These are phyloP conservation scores for Scaptomyza montana DNA, from an alignment of 1,140 invertebrate species.

Conservation along the genomic window DNA sequence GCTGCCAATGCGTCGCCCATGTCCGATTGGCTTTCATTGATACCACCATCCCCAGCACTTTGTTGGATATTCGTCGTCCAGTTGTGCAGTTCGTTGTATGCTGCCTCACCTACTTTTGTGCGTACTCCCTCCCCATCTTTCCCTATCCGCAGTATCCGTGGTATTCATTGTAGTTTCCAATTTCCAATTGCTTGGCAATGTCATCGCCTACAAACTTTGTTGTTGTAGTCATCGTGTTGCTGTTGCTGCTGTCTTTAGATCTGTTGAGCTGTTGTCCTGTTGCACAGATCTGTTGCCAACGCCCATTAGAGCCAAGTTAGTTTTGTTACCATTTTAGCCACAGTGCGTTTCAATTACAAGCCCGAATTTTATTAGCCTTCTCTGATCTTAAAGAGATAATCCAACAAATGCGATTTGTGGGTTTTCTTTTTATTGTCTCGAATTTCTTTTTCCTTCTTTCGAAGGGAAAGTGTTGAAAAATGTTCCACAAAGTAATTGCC, in stretches of 20 bases:
- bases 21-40: slow-evolving; percentile 75
- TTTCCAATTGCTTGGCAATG: slow-evolving; percentile 61
- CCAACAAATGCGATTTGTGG: neutral
- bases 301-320: slow-evolving; percentile 42
- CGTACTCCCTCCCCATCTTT: slow-evolving; percentile 14
- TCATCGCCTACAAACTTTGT: slow-evolving; percentile 68
- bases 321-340: slow-evolving; percentile 47
- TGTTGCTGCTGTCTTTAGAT: slow-evolving; percentile 28
- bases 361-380: slow-evolving; percentile 66
- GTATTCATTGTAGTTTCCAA: slow-evolving; percentile 48
- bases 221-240: too few species aligned
- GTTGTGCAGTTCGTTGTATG: slow-evolving; percentile 44
- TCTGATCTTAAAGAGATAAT: slow-evolving; percentile 56
- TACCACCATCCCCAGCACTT: slow-evolving; percentile 43
- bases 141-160: neutral
- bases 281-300: slow-evolving; percentile 13
- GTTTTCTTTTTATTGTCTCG: too few species aligned
- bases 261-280: slow-evolving; percentile 13
- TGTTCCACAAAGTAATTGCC: slow-evolving; percentile 68
- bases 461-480: slow-evolving; percentile 73
- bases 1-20: slow-evolving; percentile 73
- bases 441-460: slow-evolving; percentile 5
- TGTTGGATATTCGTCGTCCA: slow-evolving; percentile 21
- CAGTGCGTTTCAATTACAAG: slow-evolving; percentile 79
- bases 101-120: slow-evolving; percentile 73